phyloP scores from a whole-genome alignment of 2,888 invertebrate species.

The Melanargia galathea region DNA sequence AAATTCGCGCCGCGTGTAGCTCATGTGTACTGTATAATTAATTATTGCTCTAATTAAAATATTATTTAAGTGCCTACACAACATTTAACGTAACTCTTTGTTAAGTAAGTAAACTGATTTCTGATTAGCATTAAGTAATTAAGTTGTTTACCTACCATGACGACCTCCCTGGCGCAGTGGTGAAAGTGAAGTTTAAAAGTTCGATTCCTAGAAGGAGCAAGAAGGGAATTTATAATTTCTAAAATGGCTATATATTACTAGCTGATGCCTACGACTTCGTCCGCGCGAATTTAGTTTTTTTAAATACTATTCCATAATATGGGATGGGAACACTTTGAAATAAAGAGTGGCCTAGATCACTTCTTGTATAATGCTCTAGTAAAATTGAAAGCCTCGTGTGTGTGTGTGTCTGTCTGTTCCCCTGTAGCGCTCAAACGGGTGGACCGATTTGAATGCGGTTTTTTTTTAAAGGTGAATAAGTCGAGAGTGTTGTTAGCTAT shows the following conservation, averaged over 20 bases:
- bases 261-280: too few species aligned
- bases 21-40: not conserved
- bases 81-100: not conserved
- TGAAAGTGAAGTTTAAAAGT: not conserved
- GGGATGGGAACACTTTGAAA: too few species aligned
- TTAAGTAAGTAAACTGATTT: not conserved
- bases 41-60: not conserved
- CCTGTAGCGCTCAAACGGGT: too few species aligned
- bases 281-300: too few species aligned
- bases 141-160: not conserved
- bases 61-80: not conserved
- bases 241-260: not conserved
- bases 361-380: too few species aligned
- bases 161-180: not conserved
- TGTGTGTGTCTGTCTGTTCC: too few species aligned
- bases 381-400: too few species aligned
- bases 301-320: too few species aligned
- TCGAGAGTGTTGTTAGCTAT: too few species aligned
- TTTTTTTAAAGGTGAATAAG: too few species aligned
- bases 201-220: not conserved
- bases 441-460: too few species aligned
- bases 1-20: not conserved
- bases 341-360: too few species aligned
- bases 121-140: slow-evolving; percentile 6
- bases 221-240: not conserved